These are phyloP conservation scores for Catocala fraxini DNA, from an alignment of 2,888 invertebrate genomes.

Conservation along the genomic window DNA sequence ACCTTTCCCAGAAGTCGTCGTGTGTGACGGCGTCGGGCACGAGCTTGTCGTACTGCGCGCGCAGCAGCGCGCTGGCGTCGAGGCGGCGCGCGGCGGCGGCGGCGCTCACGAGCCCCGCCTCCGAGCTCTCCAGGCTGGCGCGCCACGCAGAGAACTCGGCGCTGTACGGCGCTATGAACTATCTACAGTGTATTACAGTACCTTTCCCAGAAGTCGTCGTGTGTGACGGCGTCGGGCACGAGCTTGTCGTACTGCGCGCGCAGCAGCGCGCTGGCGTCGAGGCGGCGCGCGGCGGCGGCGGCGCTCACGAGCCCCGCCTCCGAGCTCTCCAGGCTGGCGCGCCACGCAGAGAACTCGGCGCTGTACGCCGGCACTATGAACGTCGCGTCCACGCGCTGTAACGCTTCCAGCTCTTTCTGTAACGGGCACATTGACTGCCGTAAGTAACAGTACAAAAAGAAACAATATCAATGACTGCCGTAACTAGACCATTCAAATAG, in stretches of 20 bases:
- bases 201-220: slow-evolving; percentile 94
- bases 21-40: no score
- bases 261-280: slow-evolving; percentile 80
- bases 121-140: no score
- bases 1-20: no score
- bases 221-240: slow-evolving; percentile 91
- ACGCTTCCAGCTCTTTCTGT: slow-evolving; percentile 90
- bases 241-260: slow-evolving; percentile 89
- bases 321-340: slow-evolving; percentile 65
- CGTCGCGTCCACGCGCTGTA: slow-evolving; percentile 91
- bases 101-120: no score
- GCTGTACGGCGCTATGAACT: not conserved
- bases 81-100: no score
- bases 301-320: slow-evolving; percentile 60
- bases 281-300: slow-evolving; percentile 59
- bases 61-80: no score
- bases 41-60: no score
- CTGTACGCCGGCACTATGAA: slow-evolving; percentile 91
- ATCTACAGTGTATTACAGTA: slow-evolving; percentile 48
- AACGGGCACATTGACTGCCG: not conserved
- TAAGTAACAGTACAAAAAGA: no score
- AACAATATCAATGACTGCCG: no score
- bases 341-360: slow-evolving; percentile 81
- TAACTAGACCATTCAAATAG: no score
- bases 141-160: no score